Conservation (phyloP, 1,140 invertebrate species). For the Panagrolaimus sp. region DNA sequence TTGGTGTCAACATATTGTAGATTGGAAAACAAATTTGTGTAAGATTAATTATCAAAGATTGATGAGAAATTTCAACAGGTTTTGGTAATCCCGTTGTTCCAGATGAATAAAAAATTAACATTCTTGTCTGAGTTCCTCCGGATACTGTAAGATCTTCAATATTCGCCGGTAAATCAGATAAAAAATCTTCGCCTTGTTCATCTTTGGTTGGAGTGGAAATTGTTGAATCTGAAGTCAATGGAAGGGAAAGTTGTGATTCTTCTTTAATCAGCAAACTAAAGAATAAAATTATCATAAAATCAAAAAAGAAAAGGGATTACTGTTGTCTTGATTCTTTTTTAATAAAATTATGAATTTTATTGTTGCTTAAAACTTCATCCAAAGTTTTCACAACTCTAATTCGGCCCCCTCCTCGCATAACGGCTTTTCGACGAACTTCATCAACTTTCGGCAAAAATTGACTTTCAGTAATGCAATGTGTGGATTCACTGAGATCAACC, state of each 20-base stretch:
- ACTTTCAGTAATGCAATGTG: conserved; percentile 37
- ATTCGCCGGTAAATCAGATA: too few relatives aligned
- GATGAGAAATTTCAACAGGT: conserved; percentile 40
- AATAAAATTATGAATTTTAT: conserved; percentile 20
- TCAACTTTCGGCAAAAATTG: conserved; percentile 46
- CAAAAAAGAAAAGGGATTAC: too few relatives aligned
- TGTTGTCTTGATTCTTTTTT: too few relatives aligned
- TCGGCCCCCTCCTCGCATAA: conserved; percentile 47
- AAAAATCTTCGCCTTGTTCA: neutral
- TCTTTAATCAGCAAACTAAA: neutral
- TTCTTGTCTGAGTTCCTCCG: neutral
- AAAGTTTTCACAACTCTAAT: conserved; percentile 42
- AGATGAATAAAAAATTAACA: conserved; percentile 44
- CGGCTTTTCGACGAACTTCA: conserved; percentile 45
- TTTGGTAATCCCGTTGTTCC: conserved; percentile 48
- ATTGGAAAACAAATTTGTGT: conserved; percentile 38
- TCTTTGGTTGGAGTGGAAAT: conserved; percentile 14
- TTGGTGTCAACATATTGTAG: conserved; percentile 33
- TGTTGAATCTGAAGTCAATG: neutral
- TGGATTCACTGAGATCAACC: conserved; percentile 41
- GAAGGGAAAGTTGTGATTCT: neutral
- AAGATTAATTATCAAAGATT: conserved; percentile 45
- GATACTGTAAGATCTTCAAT: too few relatives aligned
- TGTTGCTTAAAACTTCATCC: conserved; percentile 38
- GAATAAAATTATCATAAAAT: too few relatives aligned